Evolutionary conservation across 2,888 invertebrate species (phyloP).

Genomic region (Helleia helle): DNA sequence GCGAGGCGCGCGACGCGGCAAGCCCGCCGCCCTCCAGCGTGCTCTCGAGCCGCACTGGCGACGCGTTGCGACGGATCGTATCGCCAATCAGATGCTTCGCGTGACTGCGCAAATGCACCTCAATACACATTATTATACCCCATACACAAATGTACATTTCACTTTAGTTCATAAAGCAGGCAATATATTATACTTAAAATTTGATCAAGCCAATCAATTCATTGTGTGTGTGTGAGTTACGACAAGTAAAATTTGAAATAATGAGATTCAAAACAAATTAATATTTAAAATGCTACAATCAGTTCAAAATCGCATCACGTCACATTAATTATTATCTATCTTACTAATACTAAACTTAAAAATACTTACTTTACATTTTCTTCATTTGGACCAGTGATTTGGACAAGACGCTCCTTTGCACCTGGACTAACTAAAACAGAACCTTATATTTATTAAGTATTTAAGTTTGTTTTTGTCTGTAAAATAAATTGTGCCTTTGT

Average conservation of each 20-base stretch:
- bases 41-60: slow-evolving; percentile 83
- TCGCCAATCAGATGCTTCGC: slow-evolving; percentile 96
- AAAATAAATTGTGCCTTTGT: neutral
- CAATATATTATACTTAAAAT: no score
- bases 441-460: slow-evolving; percentile 9
- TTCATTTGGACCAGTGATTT: slow-evolving; percentile 95
- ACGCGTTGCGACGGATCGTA: slow-evolving; percentile 95
- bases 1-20: slow-evolving; percentile 83
- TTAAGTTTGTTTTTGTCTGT: neutral
- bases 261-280: no score
- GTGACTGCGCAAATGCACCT: slow-evolving; percentile 69
- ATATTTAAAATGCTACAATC: no score
- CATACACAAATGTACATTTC: no score
- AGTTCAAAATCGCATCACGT: no score
- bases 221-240: no score
- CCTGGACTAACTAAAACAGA: slow-evolving; percentile 88
- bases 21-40: slow-evolving; percentile 69
- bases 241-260: no score
- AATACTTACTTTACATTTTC: slow-evolving; percentile 90
- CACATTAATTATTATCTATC: no score
- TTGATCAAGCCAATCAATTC: no score
- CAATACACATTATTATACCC: no score
- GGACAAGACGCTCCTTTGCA: slow-evolving; percentile 94
- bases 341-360: no score
- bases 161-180: no score